A percentile compares a stretch with the other conserved stretches of the same genome.
phyloP scores from a whole-genome alignment of 2,888 invertebrate genomes.

The Pedicia rivosa region DNA sequence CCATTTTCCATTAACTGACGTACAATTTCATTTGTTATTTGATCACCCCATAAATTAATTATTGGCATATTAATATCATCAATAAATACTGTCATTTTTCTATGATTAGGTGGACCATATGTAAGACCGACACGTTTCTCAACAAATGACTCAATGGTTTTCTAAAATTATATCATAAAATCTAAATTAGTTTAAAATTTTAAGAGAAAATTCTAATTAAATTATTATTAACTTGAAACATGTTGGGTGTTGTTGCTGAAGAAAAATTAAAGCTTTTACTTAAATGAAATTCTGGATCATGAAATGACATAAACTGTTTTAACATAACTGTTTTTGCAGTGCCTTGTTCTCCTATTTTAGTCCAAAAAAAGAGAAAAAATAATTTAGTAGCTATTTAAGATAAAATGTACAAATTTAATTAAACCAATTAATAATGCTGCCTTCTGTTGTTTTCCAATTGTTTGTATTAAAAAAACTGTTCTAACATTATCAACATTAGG shows the following conservation, averaged over 20 bases:
- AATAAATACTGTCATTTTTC: slow-evolving; percentile 62
- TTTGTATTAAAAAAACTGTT: slow-evolving; percentile 56
- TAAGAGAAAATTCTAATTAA: not conserved
- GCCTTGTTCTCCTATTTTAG: slow-evolving; percentile 51
- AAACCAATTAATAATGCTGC: slow-evolving; percentile 62
- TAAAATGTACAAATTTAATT: too few relatives aligned
- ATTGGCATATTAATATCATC: slow-evolving; percentile 80
- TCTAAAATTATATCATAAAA: slow-evolving; percentile 22
- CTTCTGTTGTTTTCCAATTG: slow-evolving; percentile 58
- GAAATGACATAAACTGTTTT: slow-evolving; percentile 52
- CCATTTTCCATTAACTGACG: slow-evolving; percentile 66
- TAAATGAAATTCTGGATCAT: slow-evolving; percentile 58
- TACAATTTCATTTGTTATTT: slow-evolving; percentile 72
- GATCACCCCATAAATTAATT: slow-evolving; percentile 77
- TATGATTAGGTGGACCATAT: slow-evolving; percentile 63
- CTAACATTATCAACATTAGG: slow-evolving; percentile 73
- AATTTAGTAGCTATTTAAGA: too few relatives aligned
- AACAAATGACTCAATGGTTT: slow-evolving; percentile 66
- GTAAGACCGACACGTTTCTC: slow-evolving; percentile 71
- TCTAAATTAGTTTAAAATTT: not conserved
- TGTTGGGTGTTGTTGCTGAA: slow-evolving; percentile 69
- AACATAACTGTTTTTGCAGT: slow-evolving; percentile 79
- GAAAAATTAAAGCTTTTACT: slow-evolving; percentile 70
- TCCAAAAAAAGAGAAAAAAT: too few relatives aligned
- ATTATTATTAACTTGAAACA: slow-evolving; percentile 47